Evolutionary conservation across 23 tunicate genomes (phyloP), one percentile per base, ranked within the genome.

Genomic region (Diplosoma virens): DNA sequence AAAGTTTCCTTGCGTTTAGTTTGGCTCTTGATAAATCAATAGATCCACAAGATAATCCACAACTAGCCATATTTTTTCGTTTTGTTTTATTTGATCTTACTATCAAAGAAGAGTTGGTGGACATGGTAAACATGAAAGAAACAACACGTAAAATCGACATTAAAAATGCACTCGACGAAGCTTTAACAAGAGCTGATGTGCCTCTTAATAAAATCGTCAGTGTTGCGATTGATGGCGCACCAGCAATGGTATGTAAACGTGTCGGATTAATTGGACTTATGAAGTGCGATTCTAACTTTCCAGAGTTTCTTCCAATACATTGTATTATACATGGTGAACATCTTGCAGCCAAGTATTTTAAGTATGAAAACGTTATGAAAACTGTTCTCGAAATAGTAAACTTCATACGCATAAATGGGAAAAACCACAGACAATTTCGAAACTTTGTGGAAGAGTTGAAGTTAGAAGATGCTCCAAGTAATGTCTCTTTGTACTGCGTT

Each of bases 191-290:
- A n/a, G n/a, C n/a, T n/a, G n/a, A n/a, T n/a, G n/a, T n/a, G n/a
- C n/a, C n/a, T n/a, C n/a, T n/a, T n/a, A n/a, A n/a, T n/a, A n/a
- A n/a, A n/a, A n/a, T n/a, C n/a, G n/a, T n/a, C n/a, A n/a, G n/a
- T n/a, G n/a, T n/a, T n/a, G n/a, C n/a, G n/a, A n/a, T n/a, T n/a
- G n/a, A n/a, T n/a, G n/a, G n/a, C n/a, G n/a, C n/a, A n/a, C n/a
- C n/a, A 68, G 75, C 54, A 68, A 68, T 73, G 79, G 35, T 73
- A 65, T 64, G 79, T 53, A 73, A 73, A 53, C 63, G 47, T 27
- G 23, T 5, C 37, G 66, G 79, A 73, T 73, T 73, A 73, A 73
- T 73, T 73, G 79, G 79, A 73, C 79, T 73, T 24, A 73, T 73
- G 66, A 73, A 73, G 23, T 48, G 20, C 21, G 79, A 73, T 52